Base-by-base conservation (phyloP, 2,888 invertebrate genomes). In the Stenurella melanura region DNA sequence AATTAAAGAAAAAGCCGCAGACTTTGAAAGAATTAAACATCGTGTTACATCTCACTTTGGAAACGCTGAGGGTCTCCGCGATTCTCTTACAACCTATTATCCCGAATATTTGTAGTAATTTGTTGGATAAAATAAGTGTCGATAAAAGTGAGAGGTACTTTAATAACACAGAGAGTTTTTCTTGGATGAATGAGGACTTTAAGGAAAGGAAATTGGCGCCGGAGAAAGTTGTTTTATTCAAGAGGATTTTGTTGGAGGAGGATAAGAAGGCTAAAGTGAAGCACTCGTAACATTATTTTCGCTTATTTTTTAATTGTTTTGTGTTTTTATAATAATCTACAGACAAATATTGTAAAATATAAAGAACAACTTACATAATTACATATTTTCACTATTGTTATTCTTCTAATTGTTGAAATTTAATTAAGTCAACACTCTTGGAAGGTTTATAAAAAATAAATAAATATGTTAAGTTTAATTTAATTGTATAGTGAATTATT, bases 81-180 rank as follows among this genome's bases (percentile, higher is more conserved):
- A 94, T 98, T 77, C 92, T 97, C 56, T 89, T 99, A 30, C 95
- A 95, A 85, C 99, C 99, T 0, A 92, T 99, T 21, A 92, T 96
- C 73, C 99, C 99, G 5, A 92, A 91, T 70, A 88, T 97, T 83
- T 90, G 94, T 1, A 87, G 90, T 18, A 92, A 91, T 79, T 89
- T 98, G 75, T 90, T 99, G 80, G 92, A 95, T 88, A 95, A 94
- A 89, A 88, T 96, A 71, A 89, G 89, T 81, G 90, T 94, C 26
- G 80, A 80, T 0, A 75, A 73, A 21, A 88, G 91, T 0, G 86
- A 90, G 75, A 90, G 94, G 78, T 88, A 82, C 77, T 94, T 93
- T 92, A 74, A 82, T 1, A 86, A 92, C 84, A 87, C 91, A 12
- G 86, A 80, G 75, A 88, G 88, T 61, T 81, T 85, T 30, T 87